These are phyloP conservation scores for Hylia prasina DNA, from an alignment of 2,113 vertebrate genomes.

Conservation along the genomic window DNA sequence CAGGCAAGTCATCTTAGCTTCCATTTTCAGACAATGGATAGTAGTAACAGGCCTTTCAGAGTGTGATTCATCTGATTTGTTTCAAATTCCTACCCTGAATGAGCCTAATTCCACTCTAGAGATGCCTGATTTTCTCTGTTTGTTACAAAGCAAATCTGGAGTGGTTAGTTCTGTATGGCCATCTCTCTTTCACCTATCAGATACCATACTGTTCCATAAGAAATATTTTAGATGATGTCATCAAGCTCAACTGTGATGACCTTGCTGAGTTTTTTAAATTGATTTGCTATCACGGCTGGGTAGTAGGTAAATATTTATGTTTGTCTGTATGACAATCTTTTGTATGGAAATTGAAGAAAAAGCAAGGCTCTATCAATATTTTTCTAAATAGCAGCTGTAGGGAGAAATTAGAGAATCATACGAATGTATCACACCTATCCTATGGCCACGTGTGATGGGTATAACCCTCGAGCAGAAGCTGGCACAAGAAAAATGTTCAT, in stretches of 20 bases:
- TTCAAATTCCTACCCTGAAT: not conserved
- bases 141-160: not conserved
- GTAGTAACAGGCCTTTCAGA: not conserved
- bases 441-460: accelerated
- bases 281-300: not conserved
- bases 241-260: not conserved
- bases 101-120: not conserved
- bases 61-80: not conserved
- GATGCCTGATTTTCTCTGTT: not conserved
- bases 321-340: not conserved
- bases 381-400: not conserved
- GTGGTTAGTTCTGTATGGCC: not conserved
- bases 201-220: not conserved
- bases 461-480: not conserved
- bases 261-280: not conserved
- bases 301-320: not conserved
- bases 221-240: not conserved
- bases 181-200: not conserved
- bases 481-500: not conserved
- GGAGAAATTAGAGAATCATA: not conserved
- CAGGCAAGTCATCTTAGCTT: not conserved
- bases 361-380: not conserved
- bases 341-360: conserved; percentile 29
- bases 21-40: not conserved
- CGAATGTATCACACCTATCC: not conserved